Conservation (phyloP, 2,888 invertebrate species). For the Nudaria mundana region DNA sequence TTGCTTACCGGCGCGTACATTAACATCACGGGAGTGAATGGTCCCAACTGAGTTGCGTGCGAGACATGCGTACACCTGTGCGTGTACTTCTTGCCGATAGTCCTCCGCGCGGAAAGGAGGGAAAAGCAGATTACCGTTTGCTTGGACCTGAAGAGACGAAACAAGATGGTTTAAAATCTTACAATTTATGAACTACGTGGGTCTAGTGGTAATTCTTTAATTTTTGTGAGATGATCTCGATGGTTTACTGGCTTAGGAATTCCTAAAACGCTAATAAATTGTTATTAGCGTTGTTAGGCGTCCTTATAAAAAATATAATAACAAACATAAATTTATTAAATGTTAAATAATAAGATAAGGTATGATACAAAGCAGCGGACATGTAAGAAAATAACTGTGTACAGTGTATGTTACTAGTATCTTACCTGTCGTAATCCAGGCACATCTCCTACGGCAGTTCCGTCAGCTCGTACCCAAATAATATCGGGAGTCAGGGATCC, state of each 20-base stretch:
- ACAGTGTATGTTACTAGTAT: too few relatives aligned
- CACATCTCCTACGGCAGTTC: slow-evolving; percentile 94
- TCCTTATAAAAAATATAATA: too few relatives aligned
- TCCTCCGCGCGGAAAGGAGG: slow-evolving; percentile 97
- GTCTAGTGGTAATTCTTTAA: too few relatives aligned
- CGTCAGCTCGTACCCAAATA: slow-evolving; percentile 96
- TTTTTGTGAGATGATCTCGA: too few relatives aligned
- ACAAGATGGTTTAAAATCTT: not conserved
- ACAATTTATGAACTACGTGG: too few relatives aligned
- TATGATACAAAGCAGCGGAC: too few relatives aligned
- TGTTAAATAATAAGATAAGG: too few relatives aligned
- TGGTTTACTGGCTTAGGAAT: too few relatives aligned
- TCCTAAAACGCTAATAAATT: too few relatives aligned
- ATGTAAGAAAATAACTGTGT: too few relatives aligned
- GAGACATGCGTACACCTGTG: slow-evolving; percentile 95
- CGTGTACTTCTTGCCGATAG: slow-evolving; percentile 96
- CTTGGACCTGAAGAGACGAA: slow-evolving; percentile 82
- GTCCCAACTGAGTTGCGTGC: slow-evolving; percentile 94
- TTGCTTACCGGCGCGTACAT: slow-evolving; percentile 95
- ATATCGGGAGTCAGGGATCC: slow-evolving; percentile 95
- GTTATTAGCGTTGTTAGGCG: too few relatives aligned
- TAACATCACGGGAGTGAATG: slow-evolving; percentile 95
- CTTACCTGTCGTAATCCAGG: slow-evolving; percentile 91
- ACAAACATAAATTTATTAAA: too few relatives aligned
- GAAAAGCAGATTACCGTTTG: slow-evolving; percentile 96